Evolutionary conservation across 2,797 vertebrate species (phyloP).

Genomic region (Toxotes lorentzi): DNA sequence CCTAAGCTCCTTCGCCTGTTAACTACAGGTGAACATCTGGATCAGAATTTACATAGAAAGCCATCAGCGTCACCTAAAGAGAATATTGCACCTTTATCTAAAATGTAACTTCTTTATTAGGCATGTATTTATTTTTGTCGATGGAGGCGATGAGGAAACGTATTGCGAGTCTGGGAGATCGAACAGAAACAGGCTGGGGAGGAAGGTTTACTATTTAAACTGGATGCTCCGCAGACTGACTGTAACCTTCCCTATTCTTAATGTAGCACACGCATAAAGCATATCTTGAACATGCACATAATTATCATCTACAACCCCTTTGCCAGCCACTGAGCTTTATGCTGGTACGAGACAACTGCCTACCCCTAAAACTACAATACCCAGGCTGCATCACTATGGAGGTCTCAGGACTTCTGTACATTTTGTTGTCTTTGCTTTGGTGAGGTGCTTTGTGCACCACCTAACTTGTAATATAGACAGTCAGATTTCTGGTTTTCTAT

Average conservation of each 20-base stretch:
- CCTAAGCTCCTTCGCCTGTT: conserved; percentile 29
- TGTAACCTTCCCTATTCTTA: conserved; percentile 45
- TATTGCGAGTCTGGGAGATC: background rate
- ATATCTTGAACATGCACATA: conserved; percentile 10
- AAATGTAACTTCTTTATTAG: conserved; percentile 43
- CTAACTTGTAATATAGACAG: conserved; percentile 64
- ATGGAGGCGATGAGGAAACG: conserved; percentile 24
- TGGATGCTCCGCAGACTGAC: conserved; percentile 20
- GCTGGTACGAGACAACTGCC: conserved; percentile 36
- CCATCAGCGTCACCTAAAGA: conserved; percentile 58
- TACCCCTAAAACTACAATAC: conserved; percentile 23
- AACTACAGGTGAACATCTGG: conserved; percentile 48
- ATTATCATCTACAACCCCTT: conserved; percentile 14
- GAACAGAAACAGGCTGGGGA: background rate
- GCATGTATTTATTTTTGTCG: conserved; percentile 47
- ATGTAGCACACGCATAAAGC: conserved; percentile 63
- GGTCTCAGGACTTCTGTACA: conserved; percentile 55
- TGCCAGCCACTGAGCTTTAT: conserved; percentile 31
- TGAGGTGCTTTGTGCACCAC: conserved; percentile 44
- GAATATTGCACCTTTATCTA: conserved; percentile 74
- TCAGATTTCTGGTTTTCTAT: conserved; percentile 74
- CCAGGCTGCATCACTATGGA: conserved; percentile 45
- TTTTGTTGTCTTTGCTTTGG: conserved; percentile 25
- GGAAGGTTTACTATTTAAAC: conserved; percentile 15
- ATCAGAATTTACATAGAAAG: conserved; percentile 56